Evolutionary conservation across 1,140 invertebrate genomes (phyloP).

Genomic region (Penaeus indicus): DNA sequence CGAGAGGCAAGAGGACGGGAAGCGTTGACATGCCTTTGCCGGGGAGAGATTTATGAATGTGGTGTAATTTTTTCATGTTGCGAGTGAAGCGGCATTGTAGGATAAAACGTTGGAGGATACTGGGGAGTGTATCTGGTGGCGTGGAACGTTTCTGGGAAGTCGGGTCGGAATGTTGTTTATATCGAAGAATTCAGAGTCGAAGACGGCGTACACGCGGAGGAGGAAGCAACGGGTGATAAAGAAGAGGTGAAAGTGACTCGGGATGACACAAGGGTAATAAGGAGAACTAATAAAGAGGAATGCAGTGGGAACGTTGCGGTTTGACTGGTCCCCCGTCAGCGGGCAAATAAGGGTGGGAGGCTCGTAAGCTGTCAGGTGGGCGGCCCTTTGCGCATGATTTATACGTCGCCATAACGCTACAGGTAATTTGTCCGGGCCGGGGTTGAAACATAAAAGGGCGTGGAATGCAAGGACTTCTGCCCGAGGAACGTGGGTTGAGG

Average conservation of each 20-base stretch:
- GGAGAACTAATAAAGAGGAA: constrained; percentile 20
- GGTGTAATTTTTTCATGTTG: too few species aligned
- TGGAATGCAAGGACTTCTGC: constrained; percentile 34
- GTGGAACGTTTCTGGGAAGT: not conserved
- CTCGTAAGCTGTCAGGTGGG: constrained; percentile 52
- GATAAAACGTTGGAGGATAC: too few species aligned
- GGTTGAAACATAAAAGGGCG: constrained; percentile 17
- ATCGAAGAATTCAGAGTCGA: not conserved
- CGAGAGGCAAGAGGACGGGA: too few species aligned
- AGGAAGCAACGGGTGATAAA: not conserved
- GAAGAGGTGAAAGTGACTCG: not conserved
- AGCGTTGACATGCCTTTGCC: too few species aligned
- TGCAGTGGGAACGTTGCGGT: constrained; percentile 1
- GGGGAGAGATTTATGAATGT: too few species aligned
- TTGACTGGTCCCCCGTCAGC: not conserved
- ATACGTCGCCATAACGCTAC: constrained; percentile 33
- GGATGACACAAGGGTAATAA: not conserved
- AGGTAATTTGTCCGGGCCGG: constrained; percentile 51
- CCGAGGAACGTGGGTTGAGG: not conserved
- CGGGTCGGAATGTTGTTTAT: not conserved
- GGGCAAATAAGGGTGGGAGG: constrained; percentile 3
- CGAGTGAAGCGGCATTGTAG: too few species aligned
- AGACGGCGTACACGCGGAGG: not conserved
- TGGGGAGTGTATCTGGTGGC: too few species aligned
- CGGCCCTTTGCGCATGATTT: constrained; percentile 41